Base-by-base conservation (phyloP, 2,888 invertebrate genomes). In the Muschampia plurimacula region DNA sequence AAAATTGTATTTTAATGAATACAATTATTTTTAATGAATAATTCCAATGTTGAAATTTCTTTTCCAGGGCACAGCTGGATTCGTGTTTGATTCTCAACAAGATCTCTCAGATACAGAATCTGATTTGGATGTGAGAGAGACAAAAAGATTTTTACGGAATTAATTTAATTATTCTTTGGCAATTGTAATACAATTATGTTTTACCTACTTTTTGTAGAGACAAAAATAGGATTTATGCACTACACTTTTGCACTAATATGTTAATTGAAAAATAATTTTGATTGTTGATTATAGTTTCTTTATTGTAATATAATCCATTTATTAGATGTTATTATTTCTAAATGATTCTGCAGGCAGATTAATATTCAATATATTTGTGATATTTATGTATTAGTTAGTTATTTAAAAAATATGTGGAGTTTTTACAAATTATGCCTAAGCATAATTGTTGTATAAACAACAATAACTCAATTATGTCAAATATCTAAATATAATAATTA, bases 51-150 rank as follows among this genome's bases (percentile, higher is more conserved):
- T 10, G 13, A 28, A 28, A 41, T 41, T 22, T 57, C 22, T 64
- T 57, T 81, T 79, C 0, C 85, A 92, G 93, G 83, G 81, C 13
- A 84, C 86, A 22, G 81, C 84, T 1, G 85, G 83, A 0, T 67
- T 88, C 46, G 64, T 77, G 1, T 78, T 89, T 57, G 80, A 83
- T 55, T 74, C 86, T 15, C 82, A 82, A 9, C 83, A 84, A 52
- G 86, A 89, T 73, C 74, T 84, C 52, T 92, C 91, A 0, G 92
- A 92, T 66, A 91, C 92, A 0, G 92, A 92, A 72, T 91, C 93
- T 0, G 89, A 91, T 74, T 69, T 87, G 46, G 91, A 91, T 77
- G 86, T 86, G 28, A 85, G 76, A 67, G 89, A 89, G 67, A 80
- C 74, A 9, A 82, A 77, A 8, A 80, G 79, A 65, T 81, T 86